These are phyloP conservation scores for Pocillopora damicornis DNA, from an alignment of 64 coral and sea anemone genomes.

Conservation along the genomic window DNA sequence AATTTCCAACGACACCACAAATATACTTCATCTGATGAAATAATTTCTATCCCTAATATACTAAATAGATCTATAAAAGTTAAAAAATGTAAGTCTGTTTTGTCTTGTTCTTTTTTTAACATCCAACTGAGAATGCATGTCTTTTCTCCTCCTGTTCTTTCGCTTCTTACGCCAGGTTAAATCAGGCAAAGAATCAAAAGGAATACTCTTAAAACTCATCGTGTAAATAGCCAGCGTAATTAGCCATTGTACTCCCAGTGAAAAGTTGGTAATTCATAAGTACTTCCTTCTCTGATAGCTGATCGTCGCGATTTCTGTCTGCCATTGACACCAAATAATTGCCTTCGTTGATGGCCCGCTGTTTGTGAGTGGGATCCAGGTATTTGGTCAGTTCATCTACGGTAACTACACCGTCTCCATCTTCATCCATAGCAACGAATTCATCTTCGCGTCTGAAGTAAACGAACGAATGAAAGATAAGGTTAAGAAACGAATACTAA, in stretches of 20 bases:
- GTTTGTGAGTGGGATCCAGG: slow-evolving; percentile 75
- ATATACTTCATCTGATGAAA: too few species aligned
- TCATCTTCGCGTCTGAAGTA: slow-evolving; percentile 70
- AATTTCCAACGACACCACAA: too few species aligned
- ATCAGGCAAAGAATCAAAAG: neutral
- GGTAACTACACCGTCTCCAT: slow-evolving; percentile 66
- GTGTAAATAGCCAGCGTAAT: slow-evolving; percentile 68
- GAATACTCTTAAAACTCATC: slow-evolving; percentile 73
- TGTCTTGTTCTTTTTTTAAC: too few species aligned
- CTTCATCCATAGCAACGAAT: slow-evolving; percentile 74
- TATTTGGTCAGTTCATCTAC: slow-evolving; percentile 61
- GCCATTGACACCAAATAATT: slow-evolving; percentile 72
- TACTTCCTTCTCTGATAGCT: slow-evolving; percentile 82
- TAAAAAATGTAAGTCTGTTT: neutral
- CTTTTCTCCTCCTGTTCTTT: neutral
- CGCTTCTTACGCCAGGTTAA: too few species aligned
- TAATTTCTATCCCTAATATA: neutral
- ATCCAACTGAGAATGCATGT: too few species aligned
- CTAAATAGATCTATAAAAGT: neutral
- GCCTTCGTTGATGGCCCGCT: slow-evolving; percentile 84
- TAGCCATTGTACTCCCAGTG: slow-evolving; percentile 84
- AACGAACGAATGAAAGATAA: neutral
- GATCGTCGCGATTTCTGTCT: slow-evolving; percentile 64
- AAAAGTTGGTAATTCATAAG: slow-evolving; percentile 88
- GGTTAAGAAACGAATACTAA: neutral